These are phyloP conservation scores for Platycercus adscitus DNA, from an alignment of 2,113 vertebrate species.

Conservation along the genomic window DNA sequence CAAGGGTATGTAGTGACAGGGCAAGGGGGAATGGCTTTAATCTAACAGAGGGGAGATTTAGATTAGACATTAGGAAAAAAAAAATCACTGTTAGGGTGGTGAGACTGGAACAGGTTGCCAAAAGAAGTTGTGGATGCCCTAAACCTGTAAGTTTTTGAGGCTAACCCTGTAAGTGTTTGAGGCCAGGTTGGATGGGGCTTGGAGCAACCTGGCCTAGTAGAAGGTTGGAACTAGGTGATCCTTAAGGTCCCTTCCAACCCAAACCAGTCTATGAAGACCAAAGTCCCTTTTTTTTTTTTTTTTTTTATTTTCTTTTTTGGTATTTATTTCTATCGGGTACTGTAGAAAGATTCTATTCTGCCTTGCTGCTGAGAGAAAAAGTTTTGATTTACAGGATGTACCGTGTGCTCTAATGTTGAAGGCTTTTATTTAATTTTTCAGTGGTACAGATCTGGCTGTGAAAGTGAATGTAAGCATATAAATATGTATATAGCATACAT, in stretches of 20 bases:
- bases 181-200: neutral
- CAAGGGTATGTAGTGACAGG: neutral
- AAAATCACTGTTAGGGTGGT: neutral
- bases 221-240: neutral
- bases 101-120: neutral
- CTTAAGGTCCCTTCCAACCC: neutral
- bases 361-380: neutral
- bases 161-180: neutral
- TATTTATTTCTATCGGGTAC: neutral
- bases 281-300: neutral
- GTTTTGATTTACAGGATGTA: neutral
- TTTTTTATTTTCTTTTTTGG: accelerated
- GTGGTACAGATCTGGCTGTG: neutral
- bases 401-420: neutral
- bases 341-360: neutral
- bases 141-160: neutral
- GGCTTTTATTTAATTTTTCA: neutral
- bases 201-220: neutral
- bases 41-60: neutral
- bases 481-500: neutral
- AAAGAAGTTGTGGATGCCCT: neutral
- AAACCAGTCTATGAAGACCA: neutral
- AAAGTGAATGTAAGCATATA: neutral
- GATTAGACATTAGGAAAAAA: neutral
- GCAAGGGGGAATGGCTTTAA: neutral